Conservation (phyloP, 2,888 invertebrate genomes). For the Drosophila diplacantha region DNA sequence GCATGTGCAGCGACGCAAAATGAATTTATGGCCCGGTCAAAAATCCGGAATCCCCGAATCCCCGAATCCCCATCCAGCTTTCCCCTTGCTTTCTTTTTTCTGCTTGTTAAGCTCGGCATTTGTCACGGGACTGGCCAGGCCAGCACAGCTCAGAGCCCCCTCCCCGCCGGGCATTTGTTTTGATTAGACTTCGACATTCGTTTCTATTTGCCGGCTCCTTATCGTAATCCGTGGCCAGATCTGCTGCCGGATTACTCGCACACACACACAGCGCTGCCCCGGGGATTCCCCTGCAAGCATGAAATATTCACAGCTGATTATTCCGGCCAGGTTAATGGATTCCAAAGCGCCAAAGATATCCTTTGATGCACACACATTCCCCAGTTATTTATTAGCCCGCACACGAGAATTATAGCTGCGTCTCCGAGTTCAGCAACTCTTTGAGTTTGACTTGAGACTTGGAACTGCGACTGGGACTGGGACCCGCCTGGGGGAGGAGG, state of each 20-base stretch:
- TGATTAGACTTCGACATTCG: conserved; percentile 77
- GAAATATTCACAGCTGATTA: conserved; percentile 68
- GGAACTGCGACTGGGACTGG: conserved; percentile 57
- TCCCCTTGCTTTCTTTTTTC: background rate
- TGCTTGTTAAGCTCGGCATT: conserved; percentile 22
- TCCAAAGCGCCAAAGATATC: conserved; percentile 59
- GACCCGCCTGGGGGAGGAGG: background rate
- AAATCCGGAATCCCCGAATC: background rate
- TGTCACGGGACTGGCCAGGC: conserved; percentile 5
- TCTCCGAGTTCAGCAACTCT: conserved; percentile 11
- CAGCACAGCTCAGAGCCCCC: background rate
- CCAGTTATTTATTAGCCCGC: conserved; percentile 66
- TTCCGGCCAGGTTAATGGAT: conserved; percentile 50
- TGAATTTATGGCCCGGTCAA: conserved; percentile 59
- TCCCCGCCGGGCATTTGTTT: conserved; percentile 72
- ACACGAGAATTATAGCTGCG: conserved; percentile 62
- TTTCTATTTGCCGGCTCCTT: conserved; percentile 75
- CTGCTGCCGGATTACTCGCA: conserved; percentile 1
- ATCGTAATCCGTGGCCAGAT: conserved; percentile 56
- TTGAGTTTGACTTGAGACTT: conserved; percentile 52
- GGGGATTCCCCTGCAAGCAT: conserved; percentile 33
- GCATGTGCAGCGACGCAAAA: conserved; percentile 70
- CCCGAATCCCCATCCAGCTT: background rate
- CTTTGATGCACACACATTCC: conserved; percentile 60
- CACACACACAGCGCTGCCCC: background rate